A percentile compares a stretch with the other conserved stretches of the same genome.
phyloP scores from a whole-genome alignment of 2,888 invertebrate genomes.

The Cordilura impudica region DNA sequence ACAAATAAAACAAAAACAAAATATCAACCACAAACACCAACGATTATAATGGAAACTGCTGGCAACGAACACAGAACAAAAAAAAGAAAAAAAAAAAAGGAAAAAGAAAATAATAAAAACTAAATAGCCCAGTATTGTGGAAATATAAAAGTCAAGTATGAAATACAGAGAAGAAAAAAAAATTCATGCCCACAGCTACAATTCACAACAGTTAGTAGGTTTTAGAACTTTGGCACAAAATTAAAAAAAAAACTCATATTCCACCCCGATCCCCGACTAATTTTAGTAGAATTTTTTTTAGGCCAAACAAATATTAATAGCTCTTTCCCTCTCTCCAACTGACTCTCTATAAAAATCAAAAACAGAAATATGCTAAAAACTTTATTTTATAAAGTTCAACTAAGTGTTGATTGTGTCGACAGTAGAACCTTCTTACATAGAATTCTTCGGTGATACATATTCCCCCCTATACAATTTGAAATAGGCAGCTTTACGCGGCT shows the following conservation, averaged over 20 bases:
- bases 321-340: no score
- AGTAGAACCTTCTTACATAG: not conserved
- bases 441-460: not conserved
- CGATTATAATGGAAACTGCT: not conserved
- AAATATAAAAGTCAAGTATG: not conserved
- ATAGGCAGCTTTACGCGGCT: no score
- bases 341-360: conserved; percentile 16
- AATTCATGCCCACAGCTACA: conserved; percentile 50
- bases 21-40: conserved; percentile 37
- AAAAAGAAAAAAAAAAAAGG: not conserved
- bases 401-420: conserved; percentile 22
- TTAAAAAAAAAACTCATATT: not conserved
- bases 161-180: not conserved
- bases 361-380: conserved; percentile 26
- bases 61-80: not conserved
- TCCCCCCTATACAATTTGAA: not conserved
- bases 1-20: conserved; percentile 39
- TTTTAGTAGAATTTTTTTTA: no score
- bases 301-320: no score
- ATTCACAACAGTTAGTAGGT: conserved; percentile 48
- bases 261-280: not conserved
- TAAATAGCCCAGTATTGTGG: conserved; percentile 22
- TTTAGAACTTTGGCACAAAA: conserved; percentile 5
- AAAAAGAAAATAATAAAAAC: not conserved
- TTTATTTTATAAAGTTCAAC: conserved; percentile 29